Evolutionary conservation across 1,140 invertebrate genomes (phyloP), one percentile per base, ranked within the genome.

Genomic region (Melipona quadrifasciata): DNA sequence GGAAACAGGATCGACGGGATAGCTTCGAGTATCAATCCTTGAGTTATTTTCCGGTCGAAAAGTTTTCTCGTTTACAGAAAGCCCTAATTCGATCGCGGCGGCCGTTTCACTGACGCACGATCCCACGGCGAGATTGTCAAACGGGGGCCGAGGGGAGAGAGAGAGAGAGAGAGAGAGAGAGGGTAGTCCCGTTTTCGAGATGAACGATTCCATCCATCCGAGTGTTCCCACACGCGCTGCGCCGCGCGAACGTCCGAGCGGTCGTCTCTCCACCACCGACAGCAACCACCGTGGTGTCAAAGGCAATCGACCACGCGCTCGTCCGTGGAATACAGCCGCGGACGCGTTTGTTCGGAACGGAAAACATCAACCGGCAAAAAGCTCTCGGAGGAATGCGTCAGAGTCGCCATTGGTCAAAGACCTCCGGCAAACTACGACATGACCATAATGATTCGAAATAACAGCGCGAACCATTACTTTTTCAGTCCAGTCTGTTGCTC

Each of bases 31-130:
- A 65, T 81, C 80, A 53, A 55, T 81, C 71, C 80, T 81, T 64
- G 79, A 74, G 80, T 74, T 74, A 81, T 81, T 81, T 81, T 81
- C 80, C 71, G 57, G 70, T 27, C 65, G 80, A 74, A 75, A 82
- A 82, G 80, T 82, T 82, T 82, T 82, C 80, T 75, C 80, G 39
- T 82, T 82, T 82, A 75, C 72, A 75, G 72, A 75, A 31, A 57
- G 34, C 19, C 64, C 73, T 82, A 82, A 82, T 82, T 82, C 24
- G 58, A 82, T 82, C 34, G 39, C 39, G 51, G 19, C 61, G 61
- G 16, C 5, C n/a, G 31, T 77, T 67, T 57, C 53, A 27, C 16
- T 34, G 71, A 65, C 55, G 71, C 80, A 53, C 70, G n/a, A 82
- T 74, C 47, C 70, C 71, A 27, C 19, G 10, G 55, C 39, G 79